Evolutionary conservation across 2,797 vertebrate species (phyloP), one percentile per base, ranked within the genome.

Genomic region (Eutrigla gurnardus): DNA sequence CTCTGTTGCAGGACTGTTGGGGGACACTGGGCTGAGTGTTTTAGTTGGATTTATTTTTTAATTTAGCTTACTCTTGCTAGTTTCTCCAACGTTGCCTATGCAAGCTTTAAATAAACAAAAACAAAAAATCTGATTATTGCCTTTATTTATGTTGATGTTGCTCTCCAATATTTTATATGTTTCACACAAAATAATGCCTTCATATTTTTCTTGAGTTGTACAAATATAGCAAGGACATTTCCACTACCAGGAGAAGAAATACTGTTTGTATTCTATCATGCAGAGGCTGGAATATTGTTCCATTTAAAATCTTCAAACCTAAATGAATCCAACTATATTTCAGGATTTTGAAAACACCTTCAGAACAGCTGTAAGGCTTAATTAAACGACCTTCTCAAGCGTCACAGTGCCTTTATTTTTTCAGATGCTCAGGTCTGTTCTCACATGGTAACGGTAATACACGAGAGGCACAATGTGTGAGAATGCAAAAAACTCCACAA

Each of bases 401-500:
- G 37, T 60, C 33, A 15, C 2, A 3, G 8, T 12, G 14, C 11
- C 14, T 58, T 67, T 43, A 17, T 60, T 66, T 58, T 25, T 67
- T 42, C 14, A 40, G 40, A 57, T 25, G 42, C 10, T 14, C 15
- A 4, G 6, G 7, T 37, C 59, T 74, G 35, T 32, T 35, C 42
- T 65, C 0, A 0, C 65, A 50, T 60, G 37, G 11, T 50, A 54
- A 60, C 47, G 45, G 52, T 39, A 42, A 42, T 10, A 49, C 62
- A 59, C 0, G 10, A 45, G 81, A 73, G 66, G 70, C 73, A 73
- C 62, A 46, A 65, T 62, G 32, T 54, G 58, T 46, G 42, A 60
- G 0, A 55, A 75, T 76, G 71, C 57, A 80, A 77, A 70, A 70
- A 70, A 70, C 43, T 80, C 53, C 66, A 73, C 75, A 84, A 79